Percentiles rank a stretch among this genome's conserved stretches.
Conservation (phyloP, 2,797 vertebrate species). For the Alcedo quadribrachys region DNA sequence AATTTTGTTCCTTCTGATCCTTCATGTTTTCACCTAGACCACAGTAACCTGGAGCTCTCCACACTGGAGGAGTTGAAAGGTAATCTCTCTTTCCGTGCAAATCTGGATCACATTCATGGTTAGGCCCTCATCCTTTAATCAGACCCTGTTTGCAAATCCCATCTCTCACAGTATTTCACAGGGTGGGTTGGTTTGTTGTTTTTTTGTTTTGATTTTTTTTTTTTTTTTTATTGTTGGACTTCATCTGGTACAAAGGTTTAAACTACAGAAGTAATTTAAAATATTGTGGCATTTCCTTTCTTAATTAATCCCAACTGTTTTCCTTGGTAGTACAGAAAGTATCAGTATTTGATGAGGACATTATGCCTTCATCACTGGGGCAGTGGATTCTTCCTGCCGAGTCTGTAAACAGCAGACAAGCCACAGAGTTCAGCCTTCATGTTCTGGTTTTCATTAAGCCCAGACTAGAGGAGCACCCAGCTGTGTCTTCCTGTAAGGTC, state of each 20-base stretch:
- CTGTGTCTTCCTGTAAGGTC: conserved; percentile 81
- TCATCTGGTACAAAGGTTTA: conserved; percentile 77
- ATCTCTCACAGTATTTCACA: conserved; percentile 42
- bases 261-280: conserved; percentile 75
- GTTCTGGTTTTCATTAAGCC: conserved; percentile 82
- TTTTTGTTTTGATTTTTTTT: conserved; percentile 11
- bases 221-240: conserved; percentile 56
- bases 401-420: conserved; percentile 76
- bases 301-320: conserved; percentile 82
- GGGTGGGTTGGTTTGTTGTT: neutral
- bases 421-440: conserved; percentile 39
- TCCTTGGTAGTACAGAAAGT: conserved; percentile 63
- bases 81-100: neutral
- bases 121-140: conserved; percentile 41
- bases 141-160: conserved; percentile 39
- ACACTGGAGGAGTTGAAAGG: neutral
- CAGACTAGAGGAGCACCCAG: conserved; percentile 79
- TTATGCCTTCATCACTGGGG: conserved; percentile 65
- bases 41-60: neutral
- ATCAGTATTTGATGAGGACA: conserved; percentile 62
- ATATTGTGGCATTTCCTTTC: conserved; percentile 80
- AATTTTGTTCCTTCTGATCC: neutral
- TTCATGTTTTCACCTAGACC: neutral
- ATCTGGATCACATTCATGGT: neutral
- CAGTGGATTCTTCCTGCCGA: conserved; percentile 74